Conservation (phyloP, 2,113 vertebrate species). For the Pelusios castaneus region DNA sequence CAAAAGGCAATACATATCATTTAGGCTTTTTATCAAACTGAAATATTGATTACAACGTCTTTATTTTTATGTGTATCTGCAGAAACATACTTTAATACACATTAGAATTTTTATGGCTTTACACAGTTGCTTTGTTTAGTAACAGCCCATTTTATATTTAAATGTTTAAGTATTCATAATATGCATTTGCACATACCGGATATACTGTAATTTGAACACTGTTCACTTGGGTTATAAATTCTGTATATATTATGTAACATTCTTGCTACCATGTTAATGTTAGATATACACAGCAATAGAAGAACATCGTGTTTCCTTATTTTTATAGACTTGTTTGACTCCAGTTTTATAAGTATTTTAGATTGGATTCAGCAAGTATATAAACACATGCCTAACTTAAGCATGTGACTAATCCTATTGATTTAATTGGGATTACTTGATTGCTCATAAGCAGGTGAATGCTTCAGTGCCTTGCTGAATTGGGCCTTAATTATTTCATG, state of each 20-base stretch:
- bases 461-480: neutral
- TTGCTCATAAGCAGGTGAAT: neutral
- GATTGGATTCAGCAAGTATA: accelerated
- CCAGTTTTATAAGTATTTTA: neutral
- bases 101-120: neutral
- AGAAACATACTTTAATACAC: neutral
- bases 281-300: neutral
- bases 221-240: neutral
- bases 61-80: neutral
- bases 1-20: neutral
- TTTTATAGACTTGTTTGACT: neutral
- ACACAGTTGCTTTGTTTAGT: neutral
- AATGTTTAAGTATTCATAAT: neutral
- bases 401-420: neutral
- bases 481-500: neutral
- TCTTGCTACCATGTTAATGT: neutral
- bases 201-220: neutral
- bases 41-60: neutral
- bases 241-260: neutral
- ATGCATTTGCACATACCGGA: neutral
- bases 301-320: neutral
- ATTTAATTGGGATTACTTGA: neutral
- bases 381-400: neutral
- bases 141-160: neutral
- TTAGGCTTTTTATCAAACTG: neutral